These are phyloP conservation scores for Tiphia femorata DNA, from an alignment of 2,888 invertebrate genomes.

Conservation along the genomic window DNA sequence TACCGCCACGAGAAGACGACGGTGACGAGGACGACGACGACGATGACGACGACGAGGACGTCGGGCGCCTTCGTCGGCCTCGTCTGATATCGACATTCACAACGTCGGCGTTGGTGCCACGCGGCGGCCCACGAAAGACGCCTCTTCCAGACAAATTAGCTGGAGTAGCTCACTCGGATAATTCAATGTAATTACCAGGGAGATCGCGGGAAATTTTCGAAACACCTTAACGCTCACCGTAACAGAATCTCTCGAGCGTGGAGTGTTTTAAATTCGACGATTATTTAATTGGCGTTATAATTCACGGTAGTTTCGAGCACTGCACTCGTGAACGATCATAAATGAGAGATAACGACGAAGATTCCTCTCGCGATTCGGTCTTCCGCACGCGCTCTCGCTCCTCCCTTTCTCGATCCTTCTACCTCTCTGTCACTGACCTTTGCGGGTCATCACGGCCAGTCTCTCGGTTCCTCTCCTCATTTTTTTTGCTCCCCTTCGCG, in stretches of 20 bases:
- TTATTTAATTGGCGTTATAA: too few species aligned
- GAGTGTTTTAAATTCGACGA: too few species aligned
- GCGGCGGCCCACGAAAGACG: background rate
- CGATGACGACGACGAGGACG: background rate
- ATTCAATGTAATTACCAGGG: constrained; percentile 1
- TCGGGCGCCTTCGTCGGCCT: background rate
- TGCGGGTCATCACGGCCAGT: constrained; percentile 35
- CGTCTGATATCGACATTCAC: background rate
- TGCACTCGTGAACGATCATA: too few species aligned
- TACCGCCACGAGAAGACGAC: constrained; percentile 36
- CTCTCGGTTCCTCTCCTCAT: constrained; percentile 23
- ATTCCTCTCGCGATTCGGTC: background rate
- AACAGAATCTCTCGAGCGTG: too few species aligned
- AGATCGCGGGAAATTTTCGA: too few species aligned
- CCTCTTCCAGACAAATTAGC: background rate
- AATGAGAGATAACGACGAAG: too few species aligned
- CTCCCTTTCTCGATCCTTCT: constrained; percentile 4
- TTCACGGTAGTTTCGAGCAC: too few species aligned
- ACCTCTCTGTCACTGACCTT: constrained; percentile 38
- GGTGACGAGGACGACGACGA: constrained; percentile 1
- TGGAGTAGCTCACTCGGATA: background rate
- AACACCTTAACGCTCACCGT: too few species aligned
- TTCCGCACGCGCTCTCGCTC: background rate
- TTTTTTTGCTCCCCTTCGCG: constrained; percentile 15
- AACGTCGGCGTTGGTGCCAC: background rate